Percentiles rank a stretch among this genome's conserved stretches.
Conservation (phyloP, 2,113 vertebrate genomes). For the Salvelinus namaycush region DNA sequence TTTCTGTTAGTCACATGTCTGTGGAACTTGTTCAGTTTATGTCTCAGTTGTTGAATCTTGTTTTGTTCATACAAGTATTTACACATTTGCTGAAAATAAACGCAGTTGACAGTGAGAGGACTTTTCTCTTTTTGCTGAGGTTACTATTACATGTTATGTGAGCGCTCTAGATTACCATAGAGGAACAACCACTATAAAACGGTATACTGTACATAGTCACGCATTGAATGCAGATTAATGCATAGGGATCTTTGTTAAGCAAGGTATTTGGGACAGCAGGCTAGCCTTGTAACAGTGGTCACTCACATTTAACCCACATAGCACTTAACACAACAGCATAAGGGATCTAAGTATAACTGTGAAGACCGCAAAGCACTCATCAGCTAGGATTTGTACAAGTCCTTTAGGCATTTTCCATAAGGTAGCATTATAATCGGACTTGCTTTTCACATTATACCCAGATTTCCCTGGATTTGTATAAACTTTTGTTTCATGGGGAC, state of each 20-base stretch:
- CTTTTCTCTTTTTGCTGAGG: too few relatives aligned
- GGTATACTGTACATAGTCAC: too few relatives aligned
- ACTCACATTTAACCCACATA: neutral
- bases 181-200: too few relatives aligned
- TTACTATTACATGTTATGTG: too few relatives aligned
- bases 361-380: slow-evolving; percentile 39
- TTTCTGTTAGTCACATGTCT: too few relatives aligned
- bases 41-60: too few relatives aligned
- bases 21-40: too few relatives aligned
- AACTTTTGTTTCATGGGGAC: slow-evolving; percentile 42
- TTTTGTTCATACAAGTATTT: too few relatives aligned
- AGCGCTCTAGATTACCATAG: too few relatives aligned
- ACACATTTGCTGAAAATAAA: too few relatives aligned
- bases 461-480: slow-evolving; percentile 54
- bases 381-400: slow-evolving; percentile 35
- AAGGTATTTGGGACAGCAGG: neutral
- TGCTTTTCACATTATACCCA: slow-evolving; percentile 41
- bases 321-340: neutral
- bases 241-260: neutral
- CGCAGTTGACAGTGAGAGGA: too few relatives aligned
- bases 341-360: slow-evolving; percentile 6
- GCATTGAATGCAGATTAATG: too few relatives aligned
- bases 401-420: slow-evolving; percentile 48
- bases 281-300: neutral
- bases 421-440: slow-evolving; percentile 49